phyloP scores from a whole-genome alignment of 2,888 invertebrate species.

The Polymixis flavicincta region DNA sequence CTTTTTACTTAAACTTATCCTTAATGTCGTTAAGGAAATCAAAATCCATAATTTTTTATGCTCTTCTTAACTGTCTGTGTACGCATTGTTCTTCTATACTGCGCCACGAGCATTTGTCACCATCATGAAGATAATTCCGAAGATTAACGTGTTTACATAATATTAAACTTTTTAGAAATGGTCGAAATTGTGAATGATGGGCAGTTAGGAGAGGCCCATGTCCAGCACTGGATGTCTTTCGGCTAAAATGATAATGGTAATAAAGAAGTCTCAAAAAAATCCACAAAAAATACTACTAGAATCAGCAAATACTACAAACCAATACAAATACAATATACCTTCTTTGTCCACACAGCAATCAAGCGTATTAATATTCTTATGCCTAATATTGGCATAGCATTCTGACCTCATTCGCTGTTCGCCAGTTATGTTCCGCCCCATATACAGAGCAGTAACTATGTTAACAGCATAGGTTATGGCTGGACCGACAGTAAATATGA shows the following conservation, averaged over 20 bases:
- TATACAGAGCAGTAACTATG: constrained; percentile 56
- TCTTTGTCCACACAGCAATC: constrained; percentile 60
- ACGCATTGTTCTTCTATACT: too few relatives aligned
- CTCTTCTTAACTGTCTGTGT: not conserved
- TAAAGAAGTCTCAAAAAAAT: constrained; percentile 4
- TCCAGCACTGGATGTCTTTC: too few relatives aligned
- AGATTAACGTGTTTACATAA: not conserved
- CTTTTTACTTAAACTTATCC: not conserved
- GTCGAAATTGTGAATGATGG: too few relatives aligned
- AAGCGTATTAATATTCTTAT: constrained; percentile 51
- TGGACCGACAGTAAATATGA: constrained; percentile 64
- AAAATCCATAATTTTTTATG: not conserved
- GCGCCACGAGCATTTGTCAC: too few relatives aligned
- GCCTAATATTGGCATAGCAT: constrained; percentile 53
- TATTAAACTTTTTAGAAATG: too few relatives aligned
- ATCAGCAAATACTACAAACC: constrained; percentile 49
- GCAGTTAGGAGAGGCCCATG: too few relatives aligned
- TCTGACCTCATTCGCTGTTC: constrained; percentile 58
- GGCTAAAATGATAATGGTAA: too few relatives aligned
- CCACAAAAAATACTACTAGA: constrained; percentile 9
- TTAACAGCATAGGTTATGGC: constrained; percentile 56
- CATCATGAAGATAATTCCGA: not conserved
- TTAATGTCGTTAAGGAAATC: not conserved
- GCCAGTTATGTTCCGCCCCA: constrained; percentile 44
- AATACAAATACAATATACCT: constrained; percentile 49